phyloP scores from a whole-genome alignment of 2,888 invertebrate genomes.

The Dinocampus coccinellae region DNA sequence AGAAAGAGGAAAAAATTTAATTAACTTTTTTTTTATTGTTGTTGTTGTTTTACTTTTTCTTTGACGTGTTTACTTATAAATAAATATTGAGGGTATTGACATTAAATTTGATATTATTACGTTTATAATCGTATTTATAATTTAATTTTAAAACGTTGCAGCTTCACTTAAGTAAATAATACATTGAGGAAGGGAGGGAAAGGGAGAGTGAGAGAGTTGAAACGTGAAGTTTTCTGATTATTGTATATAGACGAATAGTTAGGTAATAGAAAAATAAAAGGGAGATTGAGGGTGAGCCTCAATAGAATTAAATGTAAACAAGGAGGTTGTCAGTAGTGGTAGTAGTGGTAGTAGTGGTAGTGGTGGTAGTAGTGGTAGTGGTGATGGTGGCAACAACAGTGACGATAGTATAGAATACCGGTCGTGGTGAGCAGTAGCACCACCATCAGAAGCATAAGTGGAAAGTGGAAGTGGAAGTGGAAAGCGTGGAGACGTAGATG shows the following conservation, averaged over 20 bases:
- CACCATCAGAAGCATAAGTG: conserved; percentile 5
- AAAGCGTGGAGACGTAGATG: conserved; percentile 39
- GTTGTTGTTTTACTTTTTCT: too few relatives aligned
- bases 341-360: conserved; percentile 42
- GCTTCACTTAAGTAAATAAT: background rate
- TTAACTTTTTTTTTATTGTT: too few relatives aligned
- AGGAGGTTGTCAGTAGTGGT: conserved; percentile 37
- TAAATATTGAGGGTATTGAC: background rate
- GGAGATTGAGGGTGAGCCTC: background rate
- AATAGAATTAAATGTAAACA: conserved; percentile 43
- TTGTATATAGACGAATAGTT: background rate
- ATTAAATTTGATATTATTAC: background rate
- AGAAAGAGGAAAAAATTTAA: too few relatives aligned
- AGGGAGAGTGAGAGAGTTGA: background rate
- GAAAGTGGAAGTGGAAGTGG: conserved; percentile 32
- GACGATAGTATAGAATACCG: conserved; percentile 29
- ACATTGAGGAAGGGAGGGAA: too few relatives aligned
- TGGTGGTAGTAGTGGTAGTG: conserved; percentile 32
- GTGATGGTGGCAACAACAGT: conserved; percentile 40
- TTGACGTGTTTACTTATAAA: too few relatives aligned
- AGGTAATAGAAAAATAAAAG: background rate
- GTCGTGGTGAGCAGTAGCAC: conserved; percentile 20
- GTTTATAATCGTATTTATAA: conserved; percentile 17
- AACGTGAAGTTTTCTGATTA: background rate
- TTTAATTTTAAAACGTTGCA: conserved; percentile 11